Conservation (phyloP, 1,140 invertebrate genomes). For the Andricus grossulariae region DNA sequence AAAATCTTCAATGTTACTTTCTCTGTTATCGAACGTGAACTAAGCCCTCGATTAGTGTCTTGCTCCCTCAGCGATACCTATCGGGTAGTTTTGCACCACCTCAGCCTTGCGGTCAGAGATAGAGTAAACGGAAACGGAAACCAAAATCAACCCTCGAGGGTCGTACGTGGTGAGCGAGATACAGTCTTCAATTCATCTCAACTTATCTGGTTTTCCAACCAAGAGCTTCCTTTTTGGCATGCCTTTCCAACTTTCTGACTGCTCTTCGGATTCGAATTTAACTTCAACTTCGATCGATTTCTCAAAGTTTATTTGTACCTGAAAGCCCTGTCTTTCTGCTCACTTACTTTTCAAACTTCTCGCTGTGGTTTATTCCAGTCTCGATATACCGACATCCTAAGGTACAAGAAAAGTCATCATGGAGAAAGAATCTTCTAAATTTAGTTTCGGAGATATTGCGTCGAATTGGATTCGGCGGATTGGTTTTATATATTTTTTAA, state of each 20-base stretch:
- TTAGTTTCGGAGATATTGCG: too few species aligned
- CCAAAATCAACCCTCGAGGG: background rate
- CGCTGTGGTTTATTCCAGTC: background rate
- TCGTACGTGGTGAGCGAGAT: background rate
- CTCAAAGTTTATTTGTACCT: slow-evolving; percentile 6
- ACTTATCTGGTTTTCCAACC: background rate
- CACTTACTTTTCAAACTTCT: slow-evolving; percentile 1
- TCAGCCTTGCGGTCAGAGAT: background rate
- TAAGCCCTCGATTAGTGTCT: slow-evolving; percentile 3
- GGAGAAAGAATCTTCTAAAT: too few species aligned
- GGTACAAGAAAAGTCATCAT: background rate
- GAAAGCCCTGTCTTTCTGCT: background rate
- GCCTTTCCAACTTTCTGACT: slow-evolving; percentile 2
- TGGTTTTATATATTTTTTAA: too few species aligned
- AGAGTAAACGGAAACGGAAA: background rate
- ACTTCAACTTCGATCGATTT: background rate
- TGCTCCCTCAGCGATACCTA: background rate
- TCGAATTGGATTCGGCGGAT: too few species aligned
- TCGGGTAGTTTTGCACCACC: background rate
- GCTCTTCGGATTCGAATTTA: slow-evolving; percentile 6
- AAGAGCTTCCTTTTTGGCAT: background rate
- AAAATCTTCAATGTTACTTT: slow-evolving; percentile 6
- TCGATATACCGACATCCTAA: background rate
- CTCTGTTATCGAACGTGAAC: background rate
- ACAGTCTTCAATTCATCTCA: background rate